Evolutionary conservation across 2,797 vertebrate species (phyloP).

Genomic region (Argyrosomus regius): DNA sequence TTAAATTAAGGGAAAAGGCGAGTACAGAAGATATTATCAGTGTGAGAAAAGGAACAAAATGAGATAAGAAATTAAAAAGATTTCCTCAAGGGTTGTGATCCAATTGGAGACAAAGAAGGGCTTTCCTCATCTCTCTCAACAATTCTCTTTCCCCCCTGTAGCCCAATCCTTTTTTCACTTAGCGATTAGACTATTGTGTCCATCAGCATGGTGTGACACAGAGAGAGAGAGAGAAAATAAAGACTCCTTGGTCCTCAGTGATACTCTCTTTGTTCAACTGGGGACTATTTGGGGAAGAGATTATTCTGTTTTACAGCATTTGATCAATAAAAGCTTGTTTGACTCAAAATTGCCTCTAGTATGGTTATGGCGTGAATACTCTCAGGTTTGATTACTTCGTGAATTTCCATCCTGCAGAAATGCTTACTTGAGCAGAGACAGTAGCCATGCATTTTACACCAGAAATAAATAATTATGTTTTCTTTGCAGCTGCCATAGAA

Average conservation of each 20-base stretch:
- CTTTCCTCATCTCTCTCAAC: conserved; percentile 33
- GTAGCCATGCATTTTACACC: neutral
- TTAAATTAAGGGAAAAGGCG: neutral
- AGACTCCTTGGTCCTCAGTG: conserved; percentile 7
- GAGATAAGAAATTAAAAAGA: conserved; percentile 60
- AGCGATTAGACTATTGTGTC: conserved; percentile 48
- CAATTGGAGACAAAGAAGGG: conserved; percentile 42
- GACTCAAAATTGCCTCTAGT: conserved; percentile 9
- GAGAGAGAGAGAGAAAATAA: conserved; percentile 8
- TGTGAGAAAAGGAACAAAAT: conserved; percentile 46
- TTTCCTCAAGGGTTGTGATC: conserved; percentile 59
- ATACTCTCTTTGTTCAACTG: conserved; percentile 22
- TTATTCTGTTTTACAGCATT: conserved; percentile 19
- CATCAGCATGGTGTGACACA: conserved; percentile 41
- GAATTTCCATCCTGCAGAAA: neutral
- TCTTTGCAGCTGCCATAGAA: conserved; percentile 3
- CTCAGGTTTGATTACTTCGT: neutral
- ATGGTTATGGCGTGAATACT: neutral
- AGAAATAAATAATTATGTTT: neutral
- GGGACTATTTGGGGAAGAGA: neutral
- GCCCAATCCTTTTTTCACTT: conserved; percentile 40
- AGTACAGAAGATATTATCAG: conserved; percentile 29
- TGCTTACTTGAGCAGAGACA: neutral
- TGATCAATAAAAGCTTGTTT: conserved; percentile 48
- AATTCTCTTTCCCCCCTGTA: neutral